These are phyloP conservation scores for Dryobates pubescens DNA, from an alignment of 2,797 vertebrate genomes.

Conservation along the genomic window DNA sequence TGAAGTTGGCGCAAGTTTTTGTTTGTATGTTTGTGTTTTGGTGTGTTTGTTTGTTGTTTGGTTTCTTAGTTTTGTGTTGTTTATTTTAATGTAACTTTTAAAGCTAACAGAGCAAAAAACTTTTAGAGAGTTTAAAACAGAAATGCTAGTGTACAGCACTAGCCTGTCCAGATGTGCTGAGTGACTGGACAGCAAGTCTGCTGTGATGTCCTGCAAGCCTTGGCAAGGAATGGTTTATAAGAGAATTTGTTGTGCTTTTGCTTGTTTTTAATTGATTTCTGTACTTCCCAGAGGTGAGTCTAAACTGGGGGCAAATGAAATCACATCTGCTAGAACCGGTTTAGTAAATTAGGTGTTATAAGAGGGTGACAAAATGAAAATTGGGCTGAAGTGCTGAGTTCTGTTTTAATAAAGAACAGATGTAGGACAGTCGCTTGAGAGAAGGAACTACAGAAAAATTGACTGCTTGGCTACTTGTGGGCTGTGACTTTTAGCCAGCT, in stretches of 20 bases:
- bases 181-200: background rate
- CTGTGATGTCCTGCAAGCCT: background rate
- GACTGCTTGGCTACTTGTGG: background rate
- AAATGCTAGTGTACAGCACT: background rate
- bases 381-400: background rate
- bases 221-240: background rate
- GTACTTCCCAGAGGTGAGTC: background rate
- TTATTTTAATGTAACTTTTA: background rate
- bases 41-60: background rate
- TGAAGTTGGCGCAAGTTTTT: background rate
- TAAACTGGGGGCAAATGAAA: background rate
- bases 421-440: background rate
- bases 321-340: background rate
- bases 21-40: too few relatives aligned
- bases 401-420: background rate
- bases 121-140: background rate
- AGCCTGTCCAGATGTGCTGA: background rate
- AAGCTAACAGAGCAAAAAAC: background rate
- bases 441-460: background rate
- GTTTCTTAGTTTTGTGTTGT: background rate
- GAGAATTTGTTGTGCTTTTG: background rate
- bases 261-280: background rate
- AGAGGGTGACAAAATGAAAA: background rate
- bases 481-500: background rate
- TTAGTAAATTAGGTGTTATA: background rate